Percentiles rank a stretch among this genome's conserved stretches.
These are phyloP conservation scores for Zootoca vivipara DNA, from an alignment of 2,113 vertebrate species.

Conservation along the genomic window DNA sequence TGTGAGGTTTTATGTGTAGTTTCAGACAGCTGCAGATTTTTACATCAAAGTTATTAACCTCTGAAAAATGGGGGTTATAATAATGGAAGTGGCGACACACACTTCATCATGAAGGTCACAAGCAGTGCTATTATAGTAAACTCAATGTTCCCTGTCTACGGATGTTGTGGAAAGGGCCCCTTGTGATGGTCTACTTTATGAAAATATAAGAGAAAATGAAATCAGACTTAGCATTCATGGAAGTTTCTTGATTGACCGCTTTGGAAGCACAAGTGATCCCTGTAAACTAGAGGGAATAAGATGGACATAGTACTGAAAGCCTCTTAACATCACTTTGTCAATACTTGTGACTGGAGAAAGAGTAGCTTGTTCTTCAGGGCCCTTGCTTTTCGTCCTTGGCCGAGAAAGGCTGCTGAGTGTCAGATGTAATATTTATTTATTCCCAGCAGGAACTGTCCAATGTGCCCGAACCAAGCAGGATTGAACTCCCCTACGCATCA, in stretches of 20 bases:
- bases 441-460: too few relatives aligned
- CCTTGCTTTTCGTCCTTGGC: neutral
- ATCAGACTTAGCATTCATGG: neutral
- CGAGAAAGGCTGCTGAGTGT: neutral
- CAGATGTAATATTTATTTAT: neutral
- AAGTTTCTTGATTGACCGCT: neutral
- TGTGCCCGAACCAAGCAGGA: too few relatives aligned
- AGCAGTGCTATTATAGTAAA: conserved; percentile 4
- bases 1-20: neutral
- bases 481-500: too few relatives aligned
- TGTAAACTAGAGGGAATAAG: neutral
- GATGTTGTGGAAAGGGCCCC: neutral
- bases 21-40: conserved; percentile 25
- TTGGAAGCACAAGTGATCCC: neutral
- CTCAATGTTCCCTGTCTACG: neutral
- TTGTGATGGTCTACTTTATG: conserved; percentile 10
- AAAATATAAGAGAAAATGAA: neutral
- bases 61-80: conserved; percentile 42
- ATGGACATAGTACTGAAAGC: neutral
- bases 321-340: neutral
- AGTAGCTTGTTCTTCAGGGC: neutral
- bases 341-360: neutral
- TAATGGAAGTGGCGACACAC: conserved; percentile 1
- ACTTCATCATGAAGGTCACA: neutral
- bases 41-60: conserved; percentile 45